These are phyloP conservation scores for Petrocephalus zakoni DNA, from an alignment of 2,113 vertebrate genomes.

Conservation along the genomic window DNA sequence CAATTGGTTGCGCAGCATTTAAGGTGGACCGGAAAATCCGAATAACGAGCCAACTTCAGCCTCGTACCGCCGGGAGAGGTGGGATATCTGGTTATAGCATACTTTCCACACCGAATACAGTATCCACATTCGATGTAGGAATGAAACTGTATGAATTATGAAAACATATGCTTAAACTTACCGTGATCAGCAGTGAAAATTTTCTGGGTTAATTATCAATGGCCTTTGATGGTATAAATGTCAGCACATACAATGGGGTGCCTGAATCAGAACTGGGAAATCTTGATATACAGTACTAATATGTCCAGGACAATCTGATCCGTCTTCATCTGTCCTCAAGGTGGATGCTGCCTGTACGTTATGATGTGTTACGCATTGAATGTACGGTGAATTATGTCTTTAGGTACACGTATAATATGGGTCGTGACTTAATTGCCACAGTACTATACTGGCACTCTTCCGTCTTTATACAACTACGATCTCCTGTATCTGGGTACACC, in stretches of 20 bases:
- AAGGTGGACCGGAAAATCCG: too few species aligned
- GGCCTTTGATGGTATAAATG: background rate
- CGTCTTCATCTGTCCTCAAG: background rate
- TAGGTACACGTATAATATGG: background rate
- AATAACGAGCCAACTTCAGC: too few species aligned
- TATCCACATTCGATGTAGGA: background rate
- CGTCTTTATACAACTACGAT: background rate
- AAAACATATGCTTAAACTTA: background rate
- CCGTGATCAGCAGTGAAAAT: background rate
- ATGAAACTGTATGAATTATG: background rate
- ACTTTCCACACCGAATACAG: background rate
- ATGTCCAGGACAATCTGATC: background rate
- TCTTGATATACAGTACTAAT: background rate
- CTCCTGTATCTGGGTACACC: constrained; percentile 11
- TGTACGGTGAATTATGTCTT: background rate
- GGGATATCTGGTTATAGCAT: background rate
- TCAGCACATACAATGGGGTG: background rate
- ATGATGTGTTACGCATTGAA: background rate
- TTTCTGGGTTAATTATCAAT: background rate
- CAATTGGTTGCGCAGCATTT: too few species aligned
- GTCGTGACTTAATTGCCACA: background rate
- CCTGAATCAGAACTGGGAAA: background rate
- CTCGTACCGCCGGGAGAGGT: too few species aligned
- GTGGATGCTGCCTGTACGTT: background rate
- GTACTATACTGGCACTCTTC: background rate